These are phyloP conservation scores for Lytechinus pictus DNA, from an alignment of 35 echinoderm and acorn worm species.

Conservation along the genomic window DNA sequence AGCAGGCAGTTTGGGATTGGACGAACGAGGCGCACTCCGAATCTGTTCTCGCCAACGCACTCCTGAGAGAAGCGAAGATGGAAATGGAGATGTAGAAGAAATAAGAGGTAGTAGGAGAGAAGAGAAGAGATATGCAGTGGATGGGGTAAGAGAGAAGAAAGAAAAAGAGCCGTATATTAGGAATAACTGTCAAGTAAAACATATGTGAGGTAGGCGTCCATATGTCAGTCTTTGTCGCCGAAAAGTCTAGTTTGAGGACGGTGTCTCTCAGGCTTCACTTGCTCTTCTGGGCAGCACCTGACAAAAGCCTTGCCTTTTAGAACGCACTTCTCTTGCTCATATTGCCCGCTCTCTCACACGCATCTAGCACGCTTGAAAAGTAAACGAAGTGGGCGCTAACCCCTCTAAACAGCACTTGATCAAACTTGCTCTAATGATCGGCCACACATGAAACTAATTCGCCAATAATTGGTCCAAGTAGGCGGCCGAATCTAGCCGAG, in stretches of 20 bases:
- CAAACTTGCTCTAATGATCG: slow-evolving; percentile 90
- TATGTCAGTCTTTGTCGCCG: slow-evolving; percentile 78
- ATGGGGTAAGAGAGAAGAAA: slow-evolving; percentile 32
- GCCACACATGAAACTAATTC: slow-evolving; percentile 97
- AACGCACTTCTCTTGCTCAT: slow-evolving; percentile 71
- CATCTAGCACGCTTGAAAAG: slow-evolving; percentile 92
- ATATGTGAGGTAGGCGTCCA: slow-evolving; percentile 83
- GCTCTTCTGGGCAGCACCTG: slow-evolving; percentile 66
- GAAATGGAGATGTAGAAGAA: slow-evolving; percentile 17
- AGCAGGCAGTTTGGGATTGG: slow-evolving; percentile 37
- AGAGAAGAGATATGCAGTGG: background rate
- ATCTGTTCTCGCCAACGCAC: background rate
- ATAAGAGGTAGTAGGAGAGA: slow-evolving; percentile 23
- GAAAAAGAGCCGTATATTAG: slow-evolving; percentile 77
- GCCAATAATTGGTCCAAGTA: slow-evolving; percentile 81
- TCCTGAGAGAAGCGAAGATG: background rate
- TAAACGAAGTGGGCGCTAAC: slow-evolving; percentile 88
- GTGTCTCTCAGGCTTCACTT: slow-evolving; percentile 61
- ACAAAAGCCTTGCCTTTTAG: slow-evolving; percentile 75
- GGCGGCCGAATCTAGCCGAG: slow-evolving; percentile 79
- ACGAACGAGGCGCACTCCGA: background rate
- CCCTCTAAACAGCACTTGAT: slow-evolving; percentile 78
- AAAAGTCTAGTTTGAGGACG: slow-evolving; percentile 66
- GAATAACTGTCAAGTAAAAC: slow-evolving; percentile 78
- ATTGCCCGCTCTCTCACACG: slow-evolving; percentile 81